A percentile compares a stretch with the other conserved stretches of the same genome.
These are phyloP conservation scores for Pseudachorutes palmiensis DNA, from an alignment of 1,140 invertebrate species.

Conservation along the genomic window DNA sequence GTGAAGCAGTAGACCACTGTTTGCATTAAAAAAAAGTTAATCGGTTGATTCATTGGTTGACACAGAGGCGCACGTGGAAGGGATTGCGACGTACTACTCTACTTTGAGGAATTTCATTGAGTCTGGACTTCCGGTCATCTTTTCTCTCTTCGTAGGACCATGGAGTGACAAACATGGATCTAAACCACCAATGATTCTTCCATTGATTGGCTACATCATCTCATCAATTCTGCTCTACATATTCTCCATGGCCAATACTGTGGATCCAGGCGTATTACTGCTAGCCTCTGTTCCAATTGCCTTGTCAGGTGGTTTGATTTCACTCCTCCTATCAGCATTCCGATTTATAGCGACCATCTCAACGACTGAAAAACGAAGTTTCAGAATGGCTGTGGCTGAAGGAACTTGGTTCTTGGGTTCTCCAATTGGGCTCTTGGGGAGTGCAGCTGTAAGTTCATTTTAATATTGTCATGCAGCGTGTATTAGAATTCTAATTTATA, in stretches of 20 bases:
- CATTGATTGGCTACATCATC: conserved; percentile 13
- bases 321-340: conserved; percentile 16
- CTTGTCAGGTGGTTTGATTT: conserved; percentile 14
- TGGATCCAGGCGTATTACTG: conserved; percentile 8
- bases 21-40: not conserved
- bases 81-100: not conserved
- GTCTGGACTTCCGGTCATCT: conserved; percentile 6
- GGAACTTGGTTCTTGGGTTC: conserved; percentile 13
- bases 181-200: conserved; percentile 17
- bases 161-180: conserved; percentile 20
- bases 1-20: not conserved
- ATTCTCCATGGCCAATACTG: conserved; percentile 5
- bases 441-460: conserved; percentile 6
- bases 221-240: not conserved
- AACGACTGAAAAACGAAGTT: conserved; percentile 9
- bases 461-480: too few relatives aligned
- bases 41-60: not conserved
- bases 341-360: conserved; percentile 11
- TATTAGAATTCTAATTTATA: not conserved
- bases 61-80: conserved; percentile 1
- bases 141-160: conserved; percentile 15
- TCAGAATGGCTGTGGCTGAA: conserved; percentile 16
- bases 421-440: conserved; percentile 13
- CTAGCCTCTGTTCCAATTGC: conserved; percentile 18
- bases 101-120: conserved; percentile 8